phyloP scores from a whole-genome alignment of 2,888 invertebrate species.

The Eupithecia vulgata region DNA sequence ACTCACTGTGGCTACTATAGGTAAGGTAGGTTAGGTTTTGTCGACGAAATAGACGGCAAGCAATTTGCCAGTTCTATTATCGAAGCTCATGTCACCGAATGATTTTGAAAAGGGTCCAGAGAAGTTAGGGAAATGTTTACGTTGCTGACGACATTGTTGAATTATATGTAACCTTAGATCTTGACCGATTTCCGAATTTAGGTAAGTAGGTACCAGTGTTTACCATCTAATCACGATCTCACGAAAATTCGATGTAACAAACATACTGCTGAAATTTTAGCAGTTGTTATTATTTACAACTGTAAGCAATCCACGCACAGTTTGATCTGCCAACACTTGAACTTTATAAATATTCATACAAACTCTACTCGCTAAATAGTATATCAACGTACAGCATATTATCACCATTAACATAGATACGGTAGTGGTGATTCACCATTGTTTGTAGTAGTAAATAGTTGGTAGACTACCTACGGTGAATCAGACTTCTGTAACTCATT shows the following conservation, averaged over 20 bases:
- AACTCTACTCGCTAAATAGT: constrained; percentile 28
- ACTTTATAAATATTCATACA: constrained; percentile 33
- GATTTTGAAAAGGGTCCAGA: constrained; percentile 24
- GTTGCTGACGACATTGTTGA: constrained; percentile 31
- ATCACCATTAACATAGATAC: constrained; percentile 34
- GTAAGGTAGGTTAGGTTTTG: constrained; percentile 3
- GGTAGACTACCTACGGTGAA: constrained; percentile 40
- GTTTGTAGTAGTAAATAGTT: constrained; percentile 46
- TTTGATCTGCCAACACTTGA: constrained; percentile 23
- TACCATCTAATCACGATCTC: constrained; percentile 47
- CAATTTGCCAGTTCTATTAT: constrained; percentile 31
- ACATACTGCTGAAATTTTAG: constrained; percentile 39
- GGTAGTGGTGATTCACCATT: constrained; percentile 45
- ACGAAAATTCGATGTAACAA: constrained; percentile 50
- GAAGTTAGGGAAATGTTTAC: constrained; percentile 3
- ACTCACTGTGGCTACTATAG: constrained; percentile 16
- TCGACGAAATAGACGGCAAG: constrained; percentile 23
- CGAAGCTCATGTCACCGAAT: constrained; percentile 25
- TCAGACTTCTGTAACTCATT: constrained; percentile 35
- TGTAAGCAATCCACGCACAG: constrained; percentile 27
- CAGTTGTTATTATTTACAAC: constrained; percentile 40
- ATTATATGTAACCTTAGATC: constrained; percentile 29
- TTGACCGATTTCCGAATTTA: constrained; percentile 51
- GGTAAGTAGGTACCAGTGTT: constrained; percentile 44
- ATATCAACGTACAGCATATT: constrained; percentile 36